Base-by-base conservation (phyloP, 2,113 vertebrate genomes). In the Dicrurus megarhynchus region DNA sequence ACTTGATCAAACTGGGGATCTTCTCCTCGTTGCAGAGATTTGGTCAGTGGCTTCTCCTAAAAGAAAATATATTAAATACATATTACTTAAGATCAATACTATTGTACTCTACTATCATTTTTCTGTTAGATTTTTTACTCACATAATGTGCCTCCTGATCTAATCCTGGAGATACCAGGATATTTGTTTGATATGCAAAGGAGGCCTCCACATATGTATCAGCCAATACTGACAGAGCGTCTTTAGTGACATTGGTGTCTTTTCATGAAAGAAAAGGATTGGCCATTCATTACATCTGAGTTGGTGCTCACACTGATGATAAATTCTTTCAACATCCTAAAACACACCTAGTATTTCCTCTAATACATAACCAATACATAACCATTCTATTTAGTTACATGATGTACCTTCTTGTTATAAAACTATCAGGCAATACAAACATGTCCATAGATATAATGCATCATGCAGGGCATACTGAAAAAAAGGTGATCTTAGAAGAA, bases 1-100 rank as follows among this genome's bases (percentile, higher is more conserved):
- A 99, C 99, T 98, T 99, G 99, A 97, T 99, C 99, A 98, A 99
- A 99, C 81, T 99, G 99, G 69, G 98, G 98, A 97, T 99, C 99
- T 97, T 99, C 99, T 97, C 99, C 99, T 97, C 99, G 98, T 95
- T 99, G 99, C 30, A 99, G 98, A 65, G 99, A 99, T 97, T 99
- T 99, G 87, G 99, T 98, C 97, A 99, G 98, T 35, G 99, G 98
- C 97, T 99, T 99, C 96, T 99, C 99, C 99, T 99, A 79, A 32
- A 97, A 97, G 81, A 85, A 97, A 97, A 96, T 9, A 57, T 3
- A 86, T 70, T 53, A 81, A 91, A 87, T 39, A 85, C 1, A 0
- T 35, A 78, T 97, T 86, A 95, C 16, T 78, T 85, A 55, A 73
- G 26, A 89, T 32, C 46, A 86, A 32, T 33, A 57, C 59, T 60